These are phyloP conservation scores for Anguilla megastoma DNA, from an alignment of 2,797 vertebrate species.

Conservation along the genomic window DNA sequence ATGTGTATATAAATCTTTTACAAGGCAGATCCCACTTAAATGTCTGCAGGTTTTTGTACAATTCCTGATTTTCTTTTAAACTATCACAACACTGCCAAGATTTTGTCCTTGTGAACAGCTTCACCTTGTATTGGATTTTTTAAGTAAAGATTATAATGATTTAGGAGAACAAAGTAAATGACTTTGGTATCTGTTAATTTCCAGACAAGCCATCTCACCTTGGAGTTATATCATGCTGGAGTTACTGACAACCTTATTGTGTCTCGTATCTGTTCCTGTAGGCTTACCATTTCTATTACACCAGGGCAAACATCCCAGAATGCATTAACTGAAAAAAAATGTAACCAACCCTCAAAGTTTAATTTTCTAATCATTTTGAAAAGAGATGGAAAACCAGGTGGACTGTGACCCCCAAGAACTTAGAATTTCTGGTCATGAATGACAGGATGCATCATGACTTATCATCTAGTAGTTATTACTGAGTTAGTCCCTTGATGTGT, in stretches of 20 bases:
- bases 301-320: not conserved
- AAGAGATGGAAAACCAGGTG: not conserved
- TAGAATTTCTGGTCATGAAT: not conserved
- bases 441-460: no score
- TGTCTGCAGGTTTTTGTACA: not conserved
- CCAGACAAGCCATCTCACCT: not conserved
- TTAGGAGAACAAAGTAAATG: constrained; percentile 14
- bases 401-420: not conserved
- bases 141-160: constrained; percentile 10
- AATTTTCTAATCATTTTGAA: not conserved
- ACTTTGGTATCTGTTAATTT: not conserved
- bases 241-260: not conserved
- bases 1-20: no score
- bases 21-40: not conserved
- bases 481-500: no score
- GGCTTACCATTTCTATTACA: not conserved
- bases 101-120: constrained; percentile 16
- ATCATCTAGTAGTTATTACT: no score
- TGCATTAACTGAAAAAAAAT: no score
- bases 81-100: constrained; percentile 14
- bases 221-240: not conserved
- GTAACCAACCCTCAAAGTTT: not conserved
- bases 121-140: not conserved
- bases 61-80: no score
- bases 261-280: not conserved